Evolutionary conservation across 2,888 invertebrate genomes (phyloP), one percentile per base, ranked within the genome.

Genomic region (Cryptus armator): DNA sequence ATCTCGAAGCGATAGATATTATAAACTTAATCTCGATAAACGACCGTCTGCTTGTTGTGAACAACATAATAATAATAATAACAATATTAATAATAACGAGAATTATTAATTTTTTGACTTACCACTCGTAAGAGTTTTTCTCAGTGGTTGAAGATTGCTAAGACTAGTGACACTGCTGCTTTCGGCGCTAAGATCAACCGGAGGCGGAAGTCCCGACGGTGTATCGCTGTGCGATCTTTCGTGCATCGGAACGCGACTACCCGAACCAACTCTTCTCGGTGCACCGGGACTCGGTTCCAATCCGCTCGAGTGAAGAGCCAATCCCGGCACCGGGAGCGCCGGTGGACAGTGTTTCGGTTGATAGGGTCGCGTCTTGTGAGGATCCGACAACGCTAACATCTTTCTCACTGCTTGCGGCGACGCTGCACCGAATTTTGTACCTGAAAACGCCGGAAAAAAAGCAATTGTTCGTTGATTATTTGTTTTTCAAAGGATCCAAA

Each of bases 321-420:
- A 90, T 78, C 96, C 95, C 43, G 97, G 96, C 51, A 97, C 96
- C 4, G 96, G 95, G 78, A 96, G 94, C 62, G 95, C 95, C 66
- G 94, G 95, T 43, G 95, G 95, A 88, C 94, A 94, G 90, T 96
- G 96, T 72, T 97, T 96, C 0, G 98, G 98, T 92, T 98, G 98
- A 92, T 98, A 97, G 6, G 97, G 98, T 76, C 98, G 95, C 10
- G 98, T 97, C 94, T 98, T 98, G 74, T 96, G 97, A 14, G 97
- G 97, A 92, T 98, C 98, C 12, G 98, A 97, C 44, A 99, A 95
- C 7, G 99, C 97, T 89, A 99, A 95, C 93, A 99, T 96, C 94
- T 99, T 99, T 90, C 99, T 96, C 19, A 99, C 98, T 9, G 99
- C 98, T 94, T 99, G 99, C 24, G 99, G 99, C 14, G 99, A 99